Conservation (phyloP, 2,113 vertebrate species). For the Poeciliopsis turrubarensis region DNA sequence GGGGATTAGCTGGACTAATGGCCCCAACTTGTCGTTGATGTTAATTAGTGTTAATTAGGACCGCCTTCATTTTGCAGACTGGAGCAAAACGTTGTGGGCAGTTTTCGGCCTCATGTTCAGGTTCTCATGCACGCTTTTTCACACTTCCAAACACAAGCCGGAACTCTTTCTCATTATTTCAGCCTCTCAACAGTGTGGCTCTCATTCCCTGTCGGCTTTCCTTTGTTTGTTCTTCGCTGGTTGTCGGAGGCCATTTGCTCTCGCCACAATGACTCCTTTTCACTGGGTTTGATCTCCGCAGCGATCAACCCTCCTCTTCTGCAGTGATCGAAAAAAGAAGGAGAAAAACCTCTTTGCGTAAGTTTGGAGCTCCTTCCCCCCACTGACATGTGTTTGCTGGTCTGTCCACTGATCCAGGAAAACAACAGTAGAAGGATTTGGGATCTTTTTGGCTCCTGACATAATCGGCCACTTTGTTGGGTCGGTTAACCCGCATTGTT, state of each 20-base stretch:
- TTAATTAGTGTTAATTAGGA: constrained; percentile 84
- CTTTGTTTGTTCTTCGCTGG: constrained; percentile 68
- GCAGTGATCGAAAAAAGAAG: constrained; percentile 51
- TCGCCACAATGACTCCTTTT: constrained; percentile 69
- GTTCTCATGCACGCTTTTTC: constrained; percentile 39
- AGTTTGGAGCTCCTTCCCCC: constrained; percentile 29
- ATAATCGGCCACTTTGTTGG: constrained; percentile 67
- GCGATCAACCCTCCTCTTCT: constrained; percentile 60
- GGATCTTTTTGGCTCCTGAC: constrained; percentile 48
- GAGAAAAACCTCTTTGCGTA: constrained; percentile 37
- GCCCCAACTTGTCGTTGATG: constrained; percentile 79
- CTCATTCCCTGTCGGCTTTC: constrained; percentile 51
- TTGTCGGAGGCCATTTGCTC: constrained; percentile 73
- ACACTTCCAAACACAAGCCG: constrained; percentile 31
- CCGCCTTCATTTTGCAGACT: constrained; percentile 50
- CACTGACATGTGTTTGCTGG: constrained; percentile 35
- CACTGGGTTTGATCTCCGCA: constrained; percentile 69
- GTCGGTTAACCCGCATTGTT: constrained; percentile 62
- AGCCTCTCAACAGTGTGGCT: constrained; percentile 31
- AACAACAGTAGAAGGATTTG: constrained; percentile 54
- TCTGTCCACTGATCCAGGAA: constrained; percentile 51
- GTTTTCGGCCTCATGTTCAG: constrained; percentile 25
- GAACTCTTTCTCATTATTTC: constrained; percentile 40
- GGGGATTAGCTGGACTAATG: constrained; percentile 83
- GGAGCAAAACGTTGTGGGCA: constrained; percentile 16